These are phyloP conservation scores for Hipposideros larvatus DNA, from an alignment of 2,797 vertebrate species.

Conservation along the genomic window DNA sequence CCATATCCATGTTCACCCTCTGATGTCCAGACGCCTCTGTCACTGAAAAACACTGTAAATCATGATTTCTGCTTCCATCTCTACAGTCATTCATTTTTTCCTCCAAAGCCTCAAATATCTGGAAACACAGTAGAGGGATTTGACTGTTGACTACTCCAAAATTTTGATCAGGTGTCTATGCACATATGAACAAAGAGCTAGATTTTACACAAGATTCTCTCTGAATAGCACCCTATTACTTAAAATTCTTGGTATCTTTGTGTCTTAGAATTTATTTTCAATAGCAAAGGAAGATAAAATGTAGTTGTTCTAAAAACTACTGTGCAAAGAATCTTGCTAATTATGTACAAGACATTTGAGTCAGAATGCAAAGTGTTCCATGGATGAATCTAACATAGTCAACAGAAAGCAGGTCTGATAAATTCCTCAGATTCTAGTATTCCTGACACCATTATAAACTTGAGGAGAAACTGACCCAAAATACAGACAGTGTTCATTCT, in stretches of 20 bases:
- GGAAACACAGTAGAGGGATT: background rate
- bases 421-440: background rate
- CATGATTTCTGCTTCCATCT: background rate
- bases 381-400: background rate
- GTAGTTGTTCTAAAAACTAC: background rate
- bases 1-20: background rate
- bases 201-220: background rate
- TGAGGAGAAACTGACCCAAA: background rate
- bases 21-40: background rate
- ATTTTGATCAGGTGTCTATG: background rate
- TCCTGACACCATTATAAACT: background rate
- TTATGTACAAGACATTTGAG: background rate
- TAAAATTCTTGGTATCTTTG: background rate
- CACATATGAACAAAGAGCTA: background rate
- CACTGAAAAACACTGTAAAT: background rate
- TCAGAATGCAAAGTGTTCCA: background rate
- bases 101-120: background rate
- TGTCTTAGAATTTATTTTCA: background rate
- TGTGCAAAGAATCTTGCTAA: background rate
- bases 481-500: background rate
- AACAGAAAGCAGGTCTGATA: background rate
- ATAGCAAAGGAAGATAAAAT: background rate
- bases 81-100: background rate
- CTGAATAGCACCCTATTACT: background rate
- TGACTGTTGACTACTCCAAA: background rate